Evolutionary conservation across 2,797 vertebrate species (phyloP), one percentile per base, ranked within the genome.

Genomic region (Sebastes goodei): DNA sequence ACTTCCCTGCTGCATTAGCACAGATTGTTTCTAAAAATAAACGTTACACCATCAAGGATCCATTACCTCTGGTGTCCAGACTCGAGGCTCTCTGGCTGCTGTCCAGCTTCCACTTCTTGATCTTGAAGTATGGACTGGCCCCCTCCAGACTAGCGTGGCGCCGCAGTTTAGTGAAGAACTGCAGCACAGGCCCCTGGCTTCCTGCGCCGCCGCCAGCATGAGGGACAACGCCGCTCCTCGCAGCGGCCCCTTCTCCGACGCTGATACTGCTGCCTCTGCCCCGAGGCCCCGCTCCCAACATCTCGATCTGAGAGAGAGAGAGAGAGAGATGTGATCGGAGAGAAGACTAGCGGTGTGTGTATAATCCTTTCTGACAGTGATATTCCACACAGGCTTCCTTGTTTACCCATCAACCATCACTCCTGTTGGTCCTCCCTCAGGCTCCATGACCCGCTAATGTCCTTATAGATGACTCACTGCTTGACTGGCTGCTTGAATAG

Each of bases 91-190:
- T 93, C 91, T 99, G 98, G 93, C 94, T 98, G 90, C 96, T 97
- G 93, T 99, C 98, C 86, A 99, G 93, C 86, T 98, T 99, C 98
- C 98, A 99, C 83, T 97, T 98, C 93, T 98, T 99, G 93, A 99
- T 98, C 91, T 96, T 98, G 92, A 99, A 97, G 93, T 99, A 99
- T 21, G 98, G 98, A 88, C 98, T 99, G 78, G 98, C 96, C 8
- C 97, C 97, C 1, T 99, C 98, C 86, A 99, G 95, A 91, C 98
- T 99, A 80, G 98, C 97, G 0, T 99, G 97, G 64, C 98, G 97
- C 4, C 98, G 95, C 86, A 99, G 95, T 84, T 98, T 97, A 52
- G 96, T 97, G 88, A 99, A 96, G 95, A 99, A 98, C 85, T 99
- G 98, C 82, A 97, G 93, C 77, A 99, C 90, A 0, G 97, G 92